Evolutionary conservation across 1,140 invertebrate genomes (phyloP).

Genomic region (Rhagoletis pomonella): DNA sequence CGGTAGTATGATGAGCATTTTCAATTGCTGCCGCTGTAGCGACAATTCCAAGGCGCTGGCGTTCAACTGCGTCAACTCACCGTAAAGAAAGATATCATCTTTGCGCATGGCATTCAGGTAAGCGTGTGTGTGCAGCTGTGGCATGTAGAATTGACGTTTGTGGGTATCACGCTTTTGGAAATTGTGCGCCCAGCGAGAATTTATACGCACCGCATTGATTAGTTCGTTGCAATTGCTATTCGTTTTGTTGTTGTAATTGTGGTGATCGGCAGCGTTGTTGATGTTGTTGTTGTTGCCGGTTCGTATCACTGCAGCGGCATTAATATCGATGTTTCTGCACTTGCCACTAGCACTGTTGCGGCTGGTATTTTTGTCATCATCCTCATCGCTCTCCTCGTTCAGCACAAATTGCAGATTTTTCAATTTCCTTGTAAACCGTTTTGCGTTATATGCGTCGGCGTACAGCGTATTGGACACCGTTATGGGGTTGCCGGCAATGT

Average conservation of each 20-base stretch:
- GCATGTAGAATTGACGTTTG: slow-evolving; percentile 54
- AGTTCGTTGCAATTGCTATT: slow-evolving; percentile 37
- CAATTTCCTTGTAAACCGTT: slow-evolving; percentile 39
- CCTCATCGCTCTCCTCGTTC: slow-evolving; percentile 2
- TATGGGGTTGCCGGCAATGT: not conserved
- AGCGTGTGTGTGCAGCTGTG: slow-evolving; percentile 11
- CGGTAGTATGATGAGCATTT: slow-evolving; percentile 54
- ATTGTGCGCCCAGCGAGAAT: slow-evolving; percentile 57
- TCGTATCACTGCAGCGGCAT: not conserved
- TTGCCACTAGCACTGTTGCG: not conserved
- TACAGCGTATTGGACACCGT: slow-evolving; percentile 14
- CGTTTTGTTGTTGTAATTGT: not conserved
- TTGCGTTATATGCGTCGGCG: slow-evolving; percentile 13
- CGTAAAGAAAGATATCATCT: slow-evolving; percentile 55
- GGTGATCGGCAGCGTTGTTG: not conserved
- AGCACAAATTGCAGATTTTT: slow-evolving; percentile 47
- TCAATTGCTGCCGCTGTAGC: slow-evolving; percentile 45
- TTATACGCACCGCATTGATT: slow-evolving; percentile 42
- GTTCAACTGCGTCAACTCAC: slow-evolving; percentile 44
- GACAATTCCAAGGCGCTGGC: slow-evolving; percentile 57
- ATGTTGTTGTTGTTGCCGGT: not conserved
- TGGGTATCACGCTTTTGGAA: slow-evolving; percentile 58
- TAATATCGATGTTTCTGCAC: slow-evolving; percentile 39
- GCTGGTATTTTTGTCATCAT: not conserved
- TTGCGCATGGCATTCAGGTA: slow-evolving; percentile 55